These are phyloP conservation scores for Helogale parvula DNA, from an alignment of 2,113 vertebrate species.

Conservation along the genomic window DNA sequence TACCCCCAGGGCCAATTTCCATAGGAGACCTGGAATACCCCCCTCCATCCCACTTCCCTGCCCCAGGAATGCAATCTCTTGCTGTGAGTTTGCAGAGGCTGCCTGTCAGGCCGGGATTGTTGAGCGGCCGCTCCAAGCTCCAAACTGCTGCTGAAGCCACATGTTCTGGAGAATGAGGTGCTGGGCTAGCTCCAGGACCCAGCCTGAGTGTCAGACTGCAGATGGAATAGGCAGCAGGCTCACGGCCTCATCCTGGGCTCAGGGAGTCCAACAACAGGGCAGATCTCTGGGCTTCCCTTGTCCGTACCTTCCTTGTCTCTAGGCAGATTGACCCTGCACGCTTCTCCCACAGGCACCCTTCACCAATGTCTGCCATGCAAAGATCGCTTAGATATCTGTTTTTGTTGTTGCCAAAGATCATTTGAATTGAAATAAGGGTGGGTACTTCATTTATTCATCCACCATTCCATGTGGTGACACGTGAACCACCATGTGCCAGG, in stretches of 20 bases:
- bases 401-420: background rate
- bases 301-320: background rate
- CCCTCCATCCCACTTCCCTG: background rate
- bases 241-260: background rate
- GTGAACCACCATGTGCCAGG: background rate
- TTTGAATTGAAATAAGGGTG: background rate
- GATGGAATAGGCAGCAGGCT: background rate
- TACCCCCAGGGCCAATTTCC: background rate
- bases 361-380: background rate
- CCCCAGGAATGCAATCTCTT: background rate
- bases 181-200: background rate
- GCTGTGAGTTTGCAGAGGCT: background rate
- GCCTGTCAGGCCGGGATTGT: background rate
- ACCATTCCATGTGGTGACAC: background rate
- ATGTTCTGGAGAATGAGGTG: background rate
- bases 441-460: background rate
- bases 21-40: background rate
- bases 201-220: fast-evolving
- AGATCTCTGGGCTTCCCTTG: background rate
- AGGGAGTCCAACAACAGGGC: background rate
- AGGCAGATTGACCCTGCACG: background rate
- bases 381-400: background rate
- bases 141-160: background rate
- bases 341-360: background rate
- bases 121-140: background rate